Conservation (phyloP, 2,113 vertebrate species). For the Eulacestoma nigropectus region DNA sequence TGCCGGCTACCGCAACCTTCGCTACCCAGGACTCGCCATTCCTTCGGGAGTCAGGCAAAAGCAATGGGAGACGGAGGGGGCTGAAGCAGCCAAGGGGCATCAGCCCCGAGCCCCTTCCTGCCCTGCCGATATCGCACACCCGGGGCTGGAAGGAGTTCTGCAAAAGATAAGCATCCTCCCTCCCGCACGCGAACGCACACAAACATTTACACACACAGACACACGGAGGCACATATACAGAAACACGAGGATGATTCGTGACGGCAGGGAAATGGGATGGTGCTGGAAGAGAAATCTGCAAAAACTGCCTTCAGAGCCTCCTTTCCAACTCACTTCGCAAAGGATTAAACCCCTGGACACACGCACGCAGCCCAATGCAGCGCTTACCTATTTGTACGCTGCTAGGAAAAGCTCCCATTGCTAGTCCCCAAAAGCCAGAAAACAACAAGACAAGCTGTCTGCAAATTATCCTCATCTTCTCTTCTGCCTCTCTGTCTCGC, state of each 20-base stretch:
- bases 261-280: background rate
- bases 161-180: background rate
- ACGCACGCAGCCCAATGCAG: background rate
- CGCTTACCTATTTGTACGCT: conserved; percentile 98
- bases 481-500: conserved; percentile 68
- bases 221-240: background rate
- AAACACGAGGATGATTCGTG: background rate
- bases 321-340: conserved; percentile 47
- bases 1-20: conserved; percentile 14
- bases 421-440: conserved; percentile 93
- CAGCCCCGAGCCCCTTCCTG: background rate
- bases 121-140: background rate
- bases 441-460: conserved; percentile 94
- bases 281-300: background rate
- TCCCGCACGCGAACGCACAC: background rate
- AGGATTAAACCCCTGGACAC: background rate
- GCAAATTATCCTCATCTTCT: conserved; percentile 97
- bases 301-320: background rate
- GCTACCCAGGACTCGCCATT: background rate
- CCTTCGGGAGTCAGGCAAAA: background rate
- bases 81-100: background rate
- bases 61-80: background rate
- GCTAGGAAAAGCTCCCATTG: conserved; percentile 98
- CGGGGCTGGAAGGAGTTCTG: background rate
- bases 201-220: background rate